Base-by-base conservation (phyloP, 1,140 invertebrate species). In the Drosophila tsacasi region DNA sequence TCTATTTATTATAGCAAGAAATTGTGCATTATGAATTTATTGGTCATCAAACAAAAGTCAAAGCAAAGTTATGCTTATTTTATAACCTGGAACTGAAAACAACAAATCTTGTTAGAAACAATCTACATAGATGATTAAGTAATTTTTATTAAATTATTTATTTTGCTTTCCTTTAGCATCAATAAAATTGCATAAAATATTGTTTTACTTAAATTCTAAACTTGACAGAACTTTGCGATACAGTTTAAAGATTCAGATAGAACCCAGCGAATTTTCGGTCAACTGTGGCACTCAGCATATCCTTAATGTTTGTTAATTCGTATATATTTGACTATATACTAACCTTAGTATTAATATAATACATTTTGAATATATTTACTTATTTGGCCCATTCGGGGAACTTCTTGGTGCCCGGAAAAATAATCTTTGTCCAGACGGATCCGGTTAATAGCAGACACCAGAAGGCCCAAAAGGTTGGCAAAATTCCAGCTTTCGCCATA, bases 401-500 rank as follows among this genome's bases (percentile, higher is more conserved):
- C 0, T 32, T 0, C 2, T 27, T n/a, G 5, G 42, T 66, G 1
- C 4, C 39, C 2, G 85, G 85, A 60, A n/a, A 90, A 5, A 90
- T 47, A 15, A 90, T 25, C 47, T 71, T 21, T 49, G 23, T 39
- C 67, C 67, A 71, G 8, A 60, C 1, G 5, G 71, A 52, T 77
- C 2, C 89, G 0, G 73, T 57, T 0, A 85, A 13, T 0, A 90
- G 13, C 0, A 76, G 0, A 8, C 37, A 52, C 9, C 49, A 46
- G n/a, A 90, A 67, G 1, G 71, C n/a, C 64, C 71, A 74, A 35
- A 76, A 30, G 0, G 97, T 68, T 96, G 96, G 5, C 96, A 95
- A 44, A 96, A 95, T 10, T 96, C 97, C 54, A 95, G 95, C 74
- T 95, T 94, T 6, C 9, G 72, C 83, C 72, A 87, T 35, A 47